Conservation (phyloP, 2,888 invertebrate genomes). For the Mythimna impura region DNA sequence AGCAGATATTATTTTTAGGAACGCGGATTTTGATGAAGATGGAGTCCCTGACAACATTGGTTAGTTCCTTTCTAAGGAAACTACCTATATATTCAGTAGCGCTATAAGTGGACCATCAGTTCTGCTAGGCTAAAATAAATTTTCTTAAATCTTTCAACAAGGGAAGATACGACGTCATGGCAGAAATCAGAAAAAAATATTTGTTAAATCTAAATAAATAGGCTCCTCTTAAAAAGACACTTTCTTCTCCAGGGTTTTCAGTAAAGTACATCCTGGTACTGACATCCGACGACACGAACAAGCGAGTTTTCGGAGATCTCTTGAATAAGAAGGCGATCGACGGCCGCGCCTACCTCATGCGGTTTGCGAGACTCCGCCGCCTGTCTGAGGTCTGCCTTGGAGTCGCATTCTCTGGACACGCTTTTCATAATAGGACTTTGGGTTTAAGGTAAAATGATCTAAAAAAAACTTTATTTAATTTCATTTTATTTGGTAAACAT, state of each 20-base stretch:
- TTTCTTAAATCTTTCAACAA: background rate
- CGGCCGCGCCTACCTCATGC: slow-evolving; percentile 83
- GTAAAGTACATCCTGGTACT: slow-evolving; percentile 88
- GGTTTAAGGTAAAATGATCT: slow-evolving; percentile 78
- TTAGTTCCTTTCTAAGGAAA: slow-evolving; percentile 53
- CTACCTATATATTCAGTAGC: background rate
- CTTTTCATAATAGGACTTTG: slow-evolving; percentile 85
- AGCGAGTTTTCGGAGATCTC: slow-evolving; percentile 82
- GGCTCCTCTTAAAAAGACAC: background rate
- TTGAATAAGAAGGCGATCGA: slow-evolving; percentile 73
- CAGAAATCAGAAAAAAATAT: background rate
- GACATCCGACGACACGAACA: slow-evolving; percentile 81
- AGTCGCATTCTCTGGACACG: slow-evolving; percentile 88
- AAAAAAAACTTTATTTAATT: background rate
- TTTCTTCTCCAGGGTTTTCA: slow-evolving; percentile 80
- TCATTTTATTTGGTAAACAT: background rate
- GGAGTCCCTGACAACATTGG: slow-evolving; percentile 89
- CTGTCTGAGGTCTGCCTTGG: slow-evolving; percentile 89
- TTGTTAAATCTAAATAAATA: background rate
- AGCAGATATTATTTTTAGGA: slow-evolving; percentile 89
- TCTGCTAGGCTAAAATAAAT: background rate
- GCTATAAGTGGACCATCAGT: background rate
- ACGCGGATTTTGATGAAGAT: slow-evolving; percentile 89
- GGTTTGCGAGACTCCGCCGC: slow-evolving; percentile 82
- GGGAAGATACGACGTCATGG: background rate